phyloP scores from a whole-genome alignment of 2,888 invertebrate genomes.

The Belgica antarctica region DNA sequence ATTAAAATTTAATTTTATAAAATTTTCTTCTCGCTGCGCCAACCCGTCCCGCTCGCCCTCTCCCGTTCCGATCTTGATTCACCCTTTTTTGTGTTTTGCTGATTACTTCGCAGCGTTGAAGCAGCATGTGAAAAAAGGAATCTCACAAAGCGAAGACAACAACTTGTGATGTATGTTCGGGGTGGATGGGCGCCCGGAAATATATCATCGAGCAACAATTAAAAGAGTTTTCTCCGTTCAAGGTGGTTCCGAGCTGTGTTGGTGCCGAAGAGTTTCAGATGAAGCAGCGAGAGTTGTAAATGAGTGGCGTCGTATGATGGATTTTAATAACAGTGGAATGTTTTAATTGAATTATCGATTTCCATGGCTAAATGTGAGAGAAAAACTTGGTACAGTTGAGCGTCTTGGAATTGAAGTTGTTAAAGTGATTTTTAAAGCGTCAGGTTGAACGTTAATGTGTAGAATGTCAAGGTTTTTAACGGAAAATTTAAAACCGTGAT shows the following conservation, averaged over 20 bases:
- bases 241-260: slow-evolving; percentile 3
- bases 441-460: too few relatives aligned
- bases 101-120: not conserved
- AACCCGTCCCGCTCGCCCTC: not conserved
- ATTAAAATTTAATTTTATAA: slow-evolving; percentile 44
- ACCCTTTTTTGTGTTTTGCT: slow-evolving; percentile 11
- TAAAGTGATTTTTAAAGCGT: too few relatives aligned
- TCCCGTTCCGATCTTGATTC: not conserved
- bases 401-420: too few relatives aligned
- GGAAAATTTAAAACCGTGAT: too few relatives aligned
- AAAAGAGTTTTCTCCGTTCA: slow-evolving; percentile 30
- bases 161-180: slow-evolving; percentile 24
- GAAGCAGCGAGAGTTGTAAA: slow-evolving; percentile 13
- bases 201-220: slow-evolving; percentile 29
- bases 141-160: slow-evolving; percentile 25
- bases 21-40: slow-evolving; percentile 30
- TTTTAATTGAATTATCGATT: slow-evolving; percentile 36
- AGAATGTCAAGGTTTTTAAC: too few relatives aligned
- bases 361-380: not conserved
- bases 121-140: not conserved
- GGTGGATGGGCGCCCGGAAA: not conserved
- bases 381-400: too few relatives aligned
- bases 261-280: not conserved
- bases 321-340: slow-evolving; percentile 27
- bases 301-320: slow-evolving; percentile 28